Evolutionary conservation across 2,113 vertebrate genomes (phyloP), one percentile per base, ranked within the genome.

Genomic region (Clinocottus analis): DNA sequence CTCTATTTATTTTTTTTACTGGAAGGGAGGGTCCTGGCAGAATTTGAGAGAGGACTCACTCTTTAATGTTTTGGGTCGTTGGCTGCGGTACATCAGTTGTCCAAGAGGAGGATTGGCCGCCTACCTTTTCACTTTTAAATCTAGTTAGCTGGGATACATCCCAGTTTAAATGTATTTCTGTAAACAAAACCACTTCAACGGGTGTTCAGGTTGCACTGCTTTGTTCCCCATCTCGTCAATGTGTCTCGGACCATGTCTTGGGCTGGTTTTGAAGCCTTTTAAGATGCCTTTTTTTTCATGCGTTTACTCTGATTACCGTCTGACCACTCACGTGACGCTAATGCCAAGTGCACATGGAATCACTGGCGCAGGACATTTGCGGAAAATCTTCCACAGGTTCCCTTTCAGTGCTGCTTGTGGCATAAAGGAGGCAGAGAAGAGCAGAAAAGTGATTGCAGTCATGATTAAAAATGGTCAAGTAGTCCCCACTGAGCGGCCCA

Each of bases 401-500:
- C 23, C 5, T 67, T 75, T 78, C 6, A 74, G 49, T 37, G 64
- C 55, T 37, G 66, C 14, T 13, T 19, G 2, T 37, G 23, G 21
- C 37, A 6, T n/a, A 41, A 39, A 35, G 25, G 27, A 41, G 59
- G 19, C 35, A 29, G 63, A 55, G 11, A 41, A 62, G 35, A 23
- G 53, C 41, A 55, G 79, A 80, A 59, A 41, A 83, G 71, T 35
- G 69, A 73, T 61, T 12, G 16, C 14, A 27, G 10, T 79, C 69
- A 55, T 47, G 67, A 83, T 80, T 77, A 62, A 80, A 82, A 61
- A 69, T 29, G 71, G 47, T 59, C 41, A 35, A 39, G 77, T 80
- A 51, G 75, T 87, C 71, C 68, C 72, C 82, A 31, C 19, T 78
- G 80, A 74, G 78, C 13, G 84, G 67, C 74, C 65, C 89, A 87